Evolutionary conservation across 2,888 invertebrate genomes (phyloP).

Genomic region (Noctua janthe): DNA sequence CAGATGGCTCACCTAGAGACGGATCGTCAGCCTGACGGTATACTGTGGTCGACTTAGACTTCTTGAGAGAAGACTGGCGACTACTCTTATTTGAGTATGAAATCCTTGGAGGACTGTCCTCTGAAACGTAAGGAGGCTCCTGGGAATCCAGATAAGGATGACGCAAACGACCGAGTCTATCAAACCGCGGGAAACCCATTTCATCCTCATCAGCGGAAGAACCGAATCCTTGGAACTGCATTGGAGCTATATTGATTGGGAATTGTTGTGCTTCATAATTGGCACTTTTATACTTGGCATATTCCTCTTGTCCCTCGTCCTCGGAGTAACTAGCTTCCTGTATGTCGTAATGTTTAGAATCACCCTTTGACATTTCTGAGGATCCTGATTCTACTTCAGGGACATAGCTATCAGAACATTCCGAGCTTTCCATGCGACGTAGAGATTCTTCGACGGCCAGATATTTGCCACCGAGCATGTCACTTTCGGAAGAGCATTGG

Average conservation of each 20-base stretch:
- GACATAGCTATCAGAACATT: conserved; percentile 93
- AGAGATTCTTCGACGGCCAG: conserved; percentile 84
- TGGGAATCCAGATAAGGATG: conserved; percentile 89
- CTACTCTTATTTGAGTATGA: conserved; percentile 88
- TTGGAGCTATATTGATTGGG: conserved; percentile 86
- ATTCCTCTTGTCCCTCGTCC: conserved; percentile 89
- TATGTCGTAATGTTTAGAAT: conserved; percentile 84
- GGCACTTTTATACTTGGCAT: conserved; percentile 83
- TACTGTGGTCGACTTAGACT: conserved; percentile 79
- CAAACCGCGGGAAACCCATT: conserved; percentile 92
- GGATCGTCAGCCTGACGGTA: conserved; percentile 84
- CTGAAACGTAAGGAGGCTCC: conserved; percentile 86
- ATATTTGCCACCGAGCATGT: conserved; percentile 82
- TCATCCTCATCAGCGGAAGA: conserved; percentile 92
- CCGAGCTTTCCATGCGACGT: conserved; percentile 91
- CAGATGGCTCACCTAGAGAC: conserved; percentile 81
- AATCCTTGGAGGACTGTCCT: conserved; percentile 86
- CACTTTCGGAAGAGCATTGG: conserved; percentile 89
- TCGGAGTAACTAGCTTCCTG: conserved; percentile 89
- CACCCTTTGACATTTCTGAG: conserved; percentile 91
- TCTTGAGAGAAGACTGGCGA: conserved; percentile 88
- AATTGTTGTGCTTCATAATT: conserved; percentile 86
- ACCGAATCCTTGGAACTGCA: conserved; percentile 91
- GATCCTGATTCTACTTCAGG: conserved; percentile 92
- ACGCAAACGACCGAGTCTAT: conserved; percentile 90